A percentile compares a stretch with the other conserved stretches of the same genome.
Conservation (phyloP, 2,888 invertebrate genomes). For the Habrosyne pyritoides region DNA sequence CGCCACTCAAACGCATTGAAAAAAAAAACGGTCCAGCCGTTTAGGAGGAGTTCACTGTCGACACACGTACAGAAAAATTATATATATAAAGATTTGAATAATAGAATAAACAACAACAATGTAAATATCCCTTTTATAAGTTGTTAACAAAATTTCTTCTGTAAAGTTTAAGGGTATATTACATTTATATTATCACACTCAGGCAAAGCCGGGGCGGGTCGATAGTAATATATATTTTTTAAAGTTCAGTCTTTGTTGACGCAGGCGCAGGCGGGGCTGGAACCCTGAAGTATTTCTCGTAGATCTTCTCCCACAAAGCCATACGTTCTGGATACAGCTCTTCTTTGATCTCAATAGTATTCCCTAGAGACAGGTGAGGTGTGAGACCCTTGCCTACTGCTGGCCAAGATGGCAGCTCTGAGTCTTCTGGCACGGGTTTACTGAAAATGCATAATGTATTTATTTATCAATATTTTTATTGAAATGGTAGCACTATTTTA, state of each 20-base stretch:
- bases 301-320: background rate
- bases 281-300: background rate
- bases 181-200: no score
- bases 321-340: background rate
- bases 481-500: no score
- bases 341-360: constrained; percentile 1
- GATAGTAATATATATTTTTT: background rate
- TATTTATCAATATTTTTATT: no score
- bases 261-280: background rate
- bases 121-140: no score
- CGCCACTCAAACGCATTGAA: no score
- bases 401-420: background rate
- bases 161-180: no score
- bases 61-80: no score
- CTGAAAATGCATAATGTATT: background rate
- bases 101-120: no score
- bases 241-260: background rate
- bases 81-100: no score
- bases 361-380: constrained; percentile 1
- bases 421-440: background rate
- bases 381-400: background rate
- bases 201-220: background rate
- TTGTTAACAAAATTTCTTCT: no score
- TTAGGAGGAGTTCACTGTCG: no score
- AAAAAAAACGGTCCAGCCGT: no score